These are phyloP conservation scores for Bellardia pandia DNA, from an alignment of 2,888 invertebrate genomes.

Conservation along the genomic window DNA sequence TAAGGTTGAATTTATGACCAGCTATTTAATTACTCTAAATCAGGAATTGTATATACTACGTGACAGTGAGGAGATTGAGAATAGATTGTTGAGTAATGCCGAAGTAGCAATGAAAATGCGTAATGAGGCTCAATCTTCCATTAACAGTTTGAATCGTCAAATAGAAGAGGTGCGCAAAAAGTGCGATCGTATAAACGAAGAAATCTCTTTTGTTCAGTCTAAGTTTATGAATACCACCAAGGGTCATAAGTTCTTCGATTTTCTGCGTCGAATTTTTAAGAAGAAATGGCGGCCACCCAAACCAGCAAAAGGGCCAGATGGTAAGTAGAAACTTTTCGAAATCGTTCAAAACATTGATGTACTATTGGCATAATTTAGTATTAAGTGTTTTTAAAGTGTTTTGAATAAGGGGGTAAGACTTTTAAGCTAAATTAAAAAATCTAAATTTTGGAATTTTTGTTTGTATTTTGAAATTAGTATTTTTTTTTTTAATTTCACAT, in stretches of 20 bases:
- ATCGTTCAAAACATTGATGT: neutral
- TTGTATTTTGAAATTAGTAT: too few species aligned
- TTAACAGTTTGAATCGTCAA: constrained; percentile 78
- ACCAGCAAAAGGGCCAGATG: constrained; percentile 85
- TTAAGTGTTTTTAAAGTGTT: too few species aligned
- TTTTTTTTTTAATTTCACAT: too few species aligned
- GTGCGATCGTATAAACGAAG: constrained; percentile 82
- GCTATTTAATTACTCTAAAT: constrained; percentile 88
- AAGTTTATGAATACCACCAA: constrained; percentile 87
- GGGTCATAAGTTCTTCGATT: constrained; percentile 91
- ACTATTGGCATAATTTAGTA: neutral
- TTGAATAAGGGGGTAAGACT: too few species aligned
- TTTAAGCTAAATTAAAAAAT: too few species aligned
- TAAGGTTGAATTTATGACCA: constrained; percentile 86
- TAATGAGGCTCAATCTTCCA: constrained; percentile 83
- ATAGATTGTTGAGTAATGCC: constrained; percentile 86
- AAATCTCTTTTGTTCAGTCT: constrained; percentile 85
- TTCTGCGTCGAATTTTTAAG: constrained; percentile 91
- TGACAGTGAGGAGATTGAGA: constrained; percentile 89
- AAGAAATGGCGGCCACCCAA: constrained; percentile 92
- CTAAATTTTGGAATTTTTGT: too few species aligned
- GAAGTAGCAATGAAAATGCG: constrained; percentile 85
- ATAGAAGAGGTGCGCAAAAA: constrained; percentile 79
- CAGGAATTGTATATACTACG: constrained; percentile 90
- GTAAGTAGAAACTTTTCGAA: constrained; percentile 77